Base-by-base conservation (phyloP, 2,113 vertebrate species). In the Eolophus roseicapilla region DNA sequence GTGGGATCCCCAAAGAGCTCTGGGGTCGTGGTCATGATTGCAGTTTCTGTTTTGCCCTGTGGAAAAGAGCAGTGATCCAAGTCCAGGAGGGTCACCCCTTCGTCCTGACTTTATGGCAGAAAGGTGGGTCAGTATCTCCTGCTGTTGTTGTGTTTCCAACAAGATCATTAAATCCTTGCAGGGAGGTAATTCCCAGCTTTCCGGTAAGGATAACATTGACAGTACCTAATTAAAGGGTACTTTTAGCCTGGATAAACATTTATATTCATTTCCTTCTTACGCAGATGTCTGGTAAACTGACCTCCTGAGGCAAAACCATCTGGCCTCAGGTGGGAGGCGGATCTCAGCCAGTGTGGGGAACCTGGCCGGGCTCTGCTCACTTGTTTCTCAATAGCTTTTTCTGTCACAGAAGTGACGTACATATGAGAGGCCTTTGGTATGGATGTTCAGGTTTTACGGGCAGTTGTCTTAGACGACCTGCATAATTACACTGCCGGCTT, bases 281-380 rank as follows among this genome's bases (percentile, higher is more conserved):
- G 2, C 88, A 95, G 86, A 84, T 96, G 92, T 96, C 96, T 89
- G 75, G 90, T 94, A 82, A 95, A 95, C 91, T 93, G 96, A 89
- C 83, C 52, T 91, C 93, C 90, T 76, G 69, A 92, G 92, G 74
- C 83, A 84, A 64, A 93, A 79, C 80, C 95, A 94, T 94, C 93
- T 95, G 91, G 93, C 88, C 92, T 93, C 74, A 94, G 95, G 95
- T 91, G 80, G 88, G 74, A 85, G 82, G 83, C 84, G 81, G 82
- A 86, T 83, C 83, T 83, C 1, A 1, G 55, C 44, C 80, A 53
- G 76, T 2, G 0, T 47, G 74, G 84, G 70, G 86, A 84, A 76
- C 70, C 88, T 86, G 78, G 69, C 90, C 5, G 0, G 41, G 43
- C 57, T 88, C 77, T 10, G 3, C 68, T 20, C 9, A 46, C 27